A percentile compares a stretch with the other conserved stretches of the same genome.
phyloP scores from a whole-genome alignment of 2,797 vertebrate genomes.

The Balearica regulorum region DNA sequence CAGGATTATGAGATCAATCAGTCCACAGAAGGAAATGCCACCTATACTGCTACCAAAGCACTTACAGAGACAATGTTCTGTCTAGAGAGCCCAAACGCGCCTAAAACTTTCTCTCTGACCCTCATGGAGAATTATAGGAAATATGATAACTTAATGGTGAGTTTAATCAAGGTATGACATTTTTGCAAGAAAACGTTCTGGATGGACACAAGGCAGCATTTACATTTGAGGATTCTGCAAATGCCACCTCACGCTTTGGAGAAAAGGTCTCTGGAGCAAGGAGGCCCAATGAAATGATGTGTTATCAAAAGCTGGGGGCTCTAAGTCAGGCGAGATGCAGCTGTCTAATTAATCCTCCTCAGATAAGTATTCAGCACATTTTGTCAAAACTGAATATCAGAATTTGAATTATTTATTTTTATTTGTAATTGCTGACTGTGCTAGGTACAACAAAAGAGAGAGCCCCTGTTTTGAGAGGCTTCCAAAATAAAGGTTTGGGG shows the following conservation, averaged over 20 bases:
- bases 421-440: neutral
- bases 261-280: neutral
- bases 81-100: neutral
- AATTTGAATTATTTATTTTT: neutral
- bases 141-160: neutral
- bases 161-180: neutral
- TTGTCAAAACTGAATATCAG: neutral
- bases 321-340: neutral
- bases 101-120: neutral
- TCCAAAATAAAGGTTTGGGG: conserved; percentile 11
- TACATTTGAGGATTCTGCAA: neutral
- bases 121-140: neutral
- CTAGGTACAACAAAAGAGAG: neutral
- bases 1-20: neutral
- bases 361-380: neutral
- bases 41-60: neutral
- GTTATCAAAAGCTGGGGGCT: neutral
- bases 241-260: neutral
- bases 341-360: neutral
- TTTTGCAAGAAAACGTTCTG: neutral
- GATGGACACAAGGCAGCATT: neutral
- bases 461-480: neutral
- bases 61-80: neutral
- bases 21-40: neutral
- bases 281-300: neutral